Conservation (phyloP, 2,113 vertebrate genomes). For the Morone saxatilis region DNA sequence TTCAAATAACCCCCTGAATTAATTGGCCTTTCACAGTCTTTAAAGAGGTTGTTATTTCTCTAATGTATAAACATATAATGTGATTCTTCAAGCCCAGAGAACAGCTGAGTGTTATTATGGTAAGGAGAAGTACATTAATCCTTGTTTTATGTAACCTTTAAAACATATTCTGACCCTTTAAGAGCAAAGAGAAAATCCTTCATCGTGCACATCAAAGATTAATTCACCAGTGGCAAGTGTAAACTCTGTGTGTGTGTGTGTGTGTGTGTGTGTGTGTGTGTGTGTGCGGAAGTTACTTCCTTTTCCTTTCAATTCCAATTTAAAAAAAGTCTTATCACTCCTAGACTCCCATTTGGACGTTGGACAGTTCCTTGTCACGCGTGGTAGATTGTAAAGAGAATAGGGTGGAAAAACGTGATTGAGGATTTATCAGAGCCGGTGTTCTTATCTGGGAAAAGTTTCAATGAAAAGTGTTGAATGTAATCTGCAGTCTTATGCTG, state of each 20-base stretch:
- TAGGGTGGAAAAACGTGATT: constrained; percentile 3
- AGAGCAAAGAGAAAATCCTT: background rate
- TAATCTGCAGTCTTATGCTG: background rate
- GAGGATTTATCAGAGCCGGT: background rate
- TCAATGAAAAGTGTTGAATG: background rate
- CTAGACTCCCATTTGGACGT: background rate
- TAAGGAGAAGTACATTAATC: constrained; percentile 5
- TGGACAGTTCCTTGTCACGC: background rate
- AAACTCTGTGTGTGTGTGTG: background rate
- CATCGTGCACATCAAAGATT: background rate
- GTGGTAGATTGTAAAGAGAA: background rate
- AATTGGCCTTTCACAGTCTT: background rate
- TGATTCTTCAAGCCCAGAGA: constrained; percentile 4
- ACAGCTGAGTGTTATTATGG: constrained; percentile 11
- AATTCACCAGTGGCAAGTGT: background rate
- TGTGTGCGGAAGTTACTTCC: background rate
- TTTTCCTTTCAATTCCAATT: background rate
- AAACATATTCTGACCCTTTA: constrained; percentile 2
- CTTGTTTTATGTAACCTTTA: background rate
- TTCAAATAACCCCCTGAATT: background rate
- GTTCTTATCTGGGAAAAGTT: constrained; percentile 38
- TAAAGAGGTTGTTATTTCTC: background rate
- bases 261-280: background rate
- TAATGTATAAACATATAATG: constrained; percentile 14
- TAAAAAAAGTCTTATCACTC: constrained; percentile 14